A percentile compares a stretch with the other conserved stretches of the same genome.
These are phyloP conservation scores for Apomyelois bistriatella DNA, from an alignment of 2,888 invertebrate species.

Conservation along the genomic window DNA sequence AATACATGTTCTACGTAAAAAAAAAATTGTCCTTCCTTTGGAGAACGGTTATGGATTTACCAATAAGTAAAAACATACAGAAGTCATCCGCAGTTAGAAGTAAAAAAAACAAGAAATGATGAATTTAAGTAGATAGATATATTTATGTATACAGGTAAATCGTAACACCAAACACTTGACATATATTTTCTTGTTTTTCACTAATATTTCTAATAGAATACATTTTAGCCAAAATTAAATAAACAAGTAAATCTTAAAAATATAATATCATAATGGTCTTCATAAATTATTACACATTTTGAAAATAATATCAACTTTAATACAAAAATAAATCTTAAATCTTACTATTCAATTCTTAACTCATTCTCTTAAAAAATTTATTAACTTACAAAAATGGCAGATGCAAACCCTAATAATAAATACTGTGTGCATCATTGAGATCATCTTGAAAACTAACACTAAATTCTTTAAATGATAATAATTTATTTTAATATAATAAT, in stretches of 20 bases:
- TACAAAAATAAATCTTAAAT: neutral
- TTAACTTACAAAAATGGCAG: conserved; percentile 35
- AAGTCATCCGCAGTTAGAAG: too few relatives aligned
- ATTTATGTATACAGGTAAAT: neutral
- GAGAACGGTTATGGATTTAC: too few relatives aligned
- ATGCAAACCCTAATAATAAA: conserved; percentile 46
- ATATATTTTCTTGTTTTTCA: neutral
- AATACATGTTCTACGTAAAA: too few relatives aligned
- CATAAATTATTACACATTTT: neutral
- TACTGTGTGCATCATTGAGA: conserved; percentile 68
- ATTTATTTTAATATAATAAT: neutral
- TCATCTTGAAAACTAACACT: conserved; percentile 44
- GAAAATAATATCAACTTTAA: neutral
- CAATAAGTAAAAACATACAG: too few relatives aligned
- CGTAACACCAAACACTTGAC: neutral
- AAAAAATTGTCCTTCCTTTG: too few relatives aligned
- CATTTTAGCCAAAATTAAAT: conserved; percentile 15
- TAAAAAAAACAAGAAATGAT: neutral
- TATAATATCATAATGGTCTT: neutral
- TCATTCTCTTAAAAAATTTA: neutral
- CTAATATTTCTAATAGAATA: conserved; percentile 3
- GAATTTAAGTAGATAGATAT: neutral
- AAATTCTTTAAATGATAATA: neutral
- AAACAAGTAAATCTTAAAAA: neutral
- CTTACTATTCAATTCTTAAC: neutral